Evolutionary conservation across 1,140 invertebrate species (phyloP), one percentile per base, ranked within the genome.

Genomic region (Ceratosolen fusciceps): DNA sequence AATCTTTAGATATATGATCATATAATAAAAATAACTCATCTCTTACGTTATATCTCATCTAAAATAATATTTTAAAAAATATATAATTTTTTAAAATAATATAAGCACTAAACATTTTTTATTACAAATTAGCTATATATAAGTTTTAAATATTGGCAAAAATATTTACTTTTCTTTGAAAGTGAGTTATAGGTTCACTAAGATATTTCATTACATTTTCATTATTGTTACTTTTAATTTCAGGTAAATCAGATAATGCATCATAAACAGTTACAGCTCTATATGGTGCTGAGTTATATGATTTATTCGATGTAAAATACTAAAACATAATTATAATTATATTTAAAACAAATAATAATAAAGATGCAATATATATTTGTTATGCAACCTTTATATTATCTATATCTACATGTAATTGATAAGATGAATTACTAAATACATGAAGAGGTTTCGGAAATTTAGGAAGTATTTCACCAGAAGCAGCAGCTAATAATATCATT

Each of bases 1-100:
- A 95, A 80, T 96, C 94, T 87, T 97, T 97, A 84, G 95, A 97
- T 79, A 96, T 93, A 83, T 97, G 96, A 88, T 97, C 96, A 14
- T 91, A 88, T 12, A 96, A 91, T 90, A 72, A 93, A 31, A 24
- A 14, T 2, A n/a, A 67, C 52, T 26, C 52, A 92, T 89, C 93
- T 80, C 3, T 37, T 49, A 37, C 58, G 43, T 58, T 80, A 84
- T 1, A n/a, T 24, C 34, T 67, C 37, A 67, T 67, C 39, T 67
- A 12, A 43, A 56, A 16, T 21, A 5, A 56, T 10, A 56, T 56
- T 10, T 56, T 56, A 19, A 21, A 56, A 10, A 56, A 24, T 56
- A 16, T 56, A 21, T 56, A 8, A 5, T 56, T 56, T 5, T 21
- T 24, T n/a, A 56, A 24, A 56, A 24, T 5, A 8, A 56, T 56